phyloP scores from a whole-genome alignment of 2,113 vertebrate species.

The Phrynosoma platyrhinos region DNA sequence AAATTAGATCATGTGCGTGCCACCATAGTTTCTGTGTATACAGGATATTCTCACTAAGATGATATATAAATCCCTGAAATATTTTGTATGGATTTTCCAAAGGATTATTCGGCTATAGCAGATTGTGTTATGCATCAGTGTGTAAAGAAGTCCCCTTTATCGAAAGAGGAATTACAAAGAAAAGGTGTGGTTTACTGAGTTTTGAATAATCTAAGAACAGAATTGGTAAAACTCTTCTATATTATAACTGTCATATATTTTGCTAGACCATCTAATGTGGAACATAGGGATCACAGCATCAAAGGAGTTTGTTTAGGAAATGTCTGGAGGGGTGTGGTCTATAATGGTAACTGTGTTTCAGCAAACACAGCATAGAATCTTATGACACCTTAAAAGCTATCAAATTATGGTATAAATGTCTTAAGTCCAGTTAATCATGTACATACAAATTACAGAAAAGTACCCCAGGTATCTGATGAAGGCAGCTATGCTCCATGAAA shows the following conservation, averaged over 20 bases:
- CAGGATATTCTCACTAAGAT: background rate
- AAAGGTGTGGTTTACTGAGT: background rate
- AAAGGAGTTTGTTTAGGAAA: background rate
- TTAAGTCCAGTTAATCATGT: background rate
- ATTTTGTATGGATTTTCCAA: background rate
- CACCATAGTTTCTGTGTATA: background rate
- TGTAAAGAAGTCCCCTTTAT: background rate
- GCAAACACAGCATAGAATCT: background rate
- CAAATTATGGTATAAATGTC: background rate
- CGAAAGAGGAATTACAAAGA: background rate
- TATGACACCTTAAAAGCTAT: background rate
- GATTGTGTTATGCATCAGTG: background rate
- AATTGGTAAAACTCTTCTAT: background rate
- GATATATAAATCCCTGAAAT: background rate
- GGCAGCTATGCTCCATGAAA: too few relatives aligned
- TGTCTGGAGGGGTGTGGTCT: background rate
- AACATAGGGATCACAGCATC: background rate
- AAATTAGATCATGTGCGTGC: background rate
- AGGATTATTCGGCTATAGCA: background rate
- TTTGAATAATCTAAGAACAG: background rate
- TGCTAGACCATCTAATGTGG: background rate
- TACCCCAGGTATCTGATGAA: too few relatives aligned
- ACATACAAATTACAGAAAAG: too few relatives aligned
- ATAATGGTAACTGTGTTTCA: background rate
- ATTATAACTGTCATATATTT: background rate